Evolutionary conservation across 2,888 invertebrate species (phyloP).

Genomic region (Thelaira solivaga): DNA sequence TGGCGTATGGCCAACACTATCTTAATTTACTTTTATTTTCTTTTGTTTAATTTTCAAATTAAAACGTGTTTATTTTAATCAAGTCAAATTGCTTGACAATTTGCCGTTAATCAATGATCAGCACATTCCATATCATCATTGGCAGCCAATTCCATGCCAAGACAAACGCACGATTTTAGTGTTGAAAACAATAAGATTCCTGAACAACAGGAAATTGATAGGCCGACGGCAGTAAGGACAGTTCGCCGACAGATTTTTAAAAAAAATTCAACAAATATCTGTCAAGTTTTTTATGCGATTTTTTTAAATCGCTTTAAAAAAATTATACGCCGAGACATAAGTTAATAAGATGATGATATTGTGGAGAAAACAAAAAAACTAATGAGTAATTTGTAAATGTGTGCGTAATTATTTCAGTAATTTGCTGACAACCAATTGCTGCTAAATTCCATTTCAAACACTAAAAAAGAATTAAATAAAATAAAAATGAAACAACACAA

Average conservation of each 20-base stretch:
- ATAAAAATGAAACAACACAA: constrained; percentile 36
- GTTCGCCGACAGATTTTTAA: constrained; percentile 33
- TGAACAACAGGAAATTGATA: constrained; percentile 48
- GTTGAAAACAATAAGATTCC: constrained; percentile 11
- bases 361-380: background rate
- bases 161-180: constrained; percentile 39
- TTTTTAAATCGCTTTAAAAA: constrained; percentile 22
- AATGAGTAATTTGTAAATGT: constrained; percentile 71
- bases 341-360: background rate
- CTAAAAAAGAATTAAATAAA: background rate
- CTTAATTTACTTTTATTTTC: background rate
- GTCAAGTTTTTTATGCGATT: constrained; percentile 61
- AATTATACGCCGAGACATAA: constrained; percentile 1
- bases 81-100: constrained; percentile 76
- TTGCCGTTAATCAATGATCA: constrained; percentile 76
- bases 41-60: constrained; percentile 22
- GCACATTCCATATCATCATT: constrained; percentile 66
- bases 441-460: constrained; percentile 54
- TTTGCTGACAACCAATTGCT: constrained; percentile 75
- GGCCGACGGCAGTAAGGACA: constrained; percentile 27
- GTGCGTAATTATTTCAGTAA: constrained; percentile 76
- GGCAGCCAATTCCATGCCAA: constrained; percentile 25
- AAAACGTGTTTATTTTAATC: constrained; percentile 46
- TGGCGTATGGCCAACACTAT: background rate
- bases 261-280: constrained; percentile 62